Evolutionary conservation across 2,888 invertebrate genomes (phyloP), one percentile per base, ranked within the genome.

Genomic region (Augiades crinisus): DNA sequence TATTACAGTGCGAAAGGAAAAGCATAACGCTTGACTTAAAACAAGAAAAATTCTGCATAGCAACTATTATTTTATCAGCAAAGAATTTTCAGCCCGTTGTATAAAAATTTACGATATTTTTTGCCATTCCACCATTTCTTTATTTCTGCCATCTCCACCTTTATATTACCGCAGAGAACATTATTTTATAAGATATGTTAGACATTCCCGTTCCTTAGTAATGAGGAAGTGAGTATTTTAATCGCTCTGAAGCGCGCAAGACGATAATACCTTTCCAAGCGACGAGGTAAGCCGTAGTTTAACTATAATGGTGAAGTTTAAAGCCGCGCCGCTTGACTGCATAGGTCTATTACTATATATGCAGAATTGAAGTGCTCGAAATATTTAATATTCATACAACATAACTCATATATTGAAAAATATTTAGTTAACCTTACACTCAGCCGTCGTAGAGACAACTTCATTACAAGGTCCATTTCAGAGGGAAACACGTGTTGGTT

Each of bases 161-260:
- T 27, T 43, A 43, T 36, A 51, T 43, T 51, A 37, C 44, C 14
- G n/a, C 34, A 10, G 30, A 43, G 50, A 43, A 50, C 27, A 50
- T 50, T 50, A 44, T 51, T 31, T 14, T 31, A 21, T 44, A 22
- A 44, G 31, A 37, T 51, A 51, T 51, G 44, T 44, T 13, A 37
- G 51, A 51, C 14, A 44, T 50, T 21, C 50, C 36, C 50, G 50
- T 51, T 44, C 50, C 36, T 22, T 30, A 51, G 44, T 44, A 51
- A 51, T 51, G 44, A 51, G 50, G 21, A 43, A 33, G 37, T 24
- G 36, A 36, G 30, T 37, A 51, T 51, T 51, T 51, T 51, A 51
- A 44, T 51, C 51, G 44, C 37, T 51, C 37, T 44, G 21, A 45
- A 45, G 51, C 31, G 44, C 16, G 36, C 50, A 34, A 36, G 49